Evolutionary conservation across 2,113 vertebrate species (phyloP), one percentile per base, ranked within the genome.

Genomic region (Clarias macrocephalus): DNA sequence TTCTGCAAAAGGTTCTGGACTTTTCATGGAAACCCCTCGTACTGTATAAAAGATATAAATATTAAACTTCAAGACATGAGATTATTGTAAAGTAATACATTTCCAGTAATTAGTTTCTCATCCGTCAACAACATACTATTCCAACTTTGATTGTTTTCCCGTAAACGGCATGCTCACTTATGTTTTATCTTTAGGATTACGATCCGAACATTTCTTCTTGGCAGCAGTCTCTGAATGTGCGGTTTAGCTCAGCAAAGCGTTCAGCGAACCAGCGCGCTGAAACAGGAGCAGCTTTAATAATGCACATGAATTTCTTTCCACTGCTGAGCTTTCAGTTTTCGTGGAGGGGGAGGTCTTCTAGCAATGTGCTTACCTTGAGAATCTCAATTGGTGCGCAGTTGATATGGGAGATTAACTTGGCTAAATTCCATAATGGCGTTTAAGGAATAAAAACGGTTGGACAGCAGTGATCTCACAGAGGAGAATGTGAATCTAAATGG

Each of bases 321-420:
- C 66, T 84, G 82, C 66, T 72, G 66, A 84, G 82, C 10, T 84
- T 84, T 84, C 82, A 57, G 52, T 42, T 84, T 73, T 57, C 2
- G 25, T 6, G 10, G 9, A 18, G 42, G 48, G 82, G 52, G 54
- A 54, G 7, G 66, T 23, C 33, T 80, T 80, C 0, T 18, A 25
- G 59, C 80, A 62, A 60, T 33, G 60, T 63, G n/a, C 28, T 57
- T 68, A 68, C 82, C 82, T 70, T 33, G 30, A 57, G 63, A 56
- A 86, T 86, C 73, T 79, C 60, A 66, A 54, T 68, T 30, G 82
- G 16, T 23, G 11, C 23, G 3, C 37, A 25, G 30, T 18, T 60
- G 25, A 75, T 63, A 23, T 62, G 72, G 37, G 42, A 85, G 72
- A 63, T 76, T 85, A 77, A 80, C 25, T 82, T 33, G 33, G 66